Evolutionary conservation across 2,113 vertebrate genomes (phyloP).

Genomic region (Morone saxatilis): DNA sequence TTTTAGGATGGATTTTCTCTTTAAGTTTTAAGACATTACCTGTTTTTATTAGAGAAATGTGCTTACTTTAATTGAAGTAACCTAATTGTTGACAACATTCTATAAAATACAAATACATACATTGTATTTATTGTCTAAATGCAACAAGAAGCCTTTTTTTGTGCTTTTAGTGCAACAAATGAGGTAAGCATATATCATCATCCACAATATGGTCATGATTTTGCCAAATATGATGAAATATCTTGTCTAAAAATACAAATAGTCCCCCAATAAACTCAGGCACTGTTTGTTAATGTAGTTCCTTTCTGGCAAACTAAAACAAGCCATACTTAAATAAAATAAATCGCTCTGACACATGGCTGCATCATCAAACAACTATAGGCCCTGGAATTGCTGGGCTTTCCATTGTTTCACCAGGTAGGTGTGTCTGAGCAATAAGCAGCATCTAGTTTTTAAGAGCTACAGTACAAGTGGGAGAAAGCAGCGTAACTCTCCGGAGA

Average conservation of each 20-base stretch:
- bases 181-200: not conserved
- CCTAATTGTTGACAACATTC: not conserved
- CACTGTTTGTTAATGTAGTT: not conserved
- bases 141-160: not conserved
- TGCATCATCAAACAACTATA: slow-evolving; percentile 35
- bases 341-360: slow-evolving; percentile 18
- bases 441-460: not conserved
- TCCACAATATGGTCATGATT: not conserved
- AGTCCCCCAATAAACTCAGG: not conserved
- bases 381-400: not conserved
- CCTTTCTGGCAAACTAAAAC: not conserved
- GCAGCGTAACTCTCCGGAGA: slow-evolving; percentile 23
- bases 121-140: not conserved
- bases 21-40: not conserved
- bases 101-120: not conserved
- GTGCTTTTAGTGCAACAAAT: not conserved
- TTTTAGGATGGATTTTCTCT: slow-evolving; percentile 7
- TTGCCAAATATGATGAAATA: not conserved
- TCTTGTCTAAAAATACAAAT: slow-evolving; percentile 11
- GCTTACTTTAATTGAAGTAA: not conserved
- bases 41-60: not conserved
- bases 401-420: slow-evolving; percentile 5
- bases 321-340: slow-evolving; percentile 8
- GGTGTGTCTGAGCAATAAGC: slow-evolving; percentile 31
- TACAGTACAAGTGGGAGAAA: slow-evolving; percentile 13